These are phyloP conservation scores for Sinelater perroti DNA, from an alignment of 2,888 invertebrate genomes.

Conservation along the genomic window DNA sequence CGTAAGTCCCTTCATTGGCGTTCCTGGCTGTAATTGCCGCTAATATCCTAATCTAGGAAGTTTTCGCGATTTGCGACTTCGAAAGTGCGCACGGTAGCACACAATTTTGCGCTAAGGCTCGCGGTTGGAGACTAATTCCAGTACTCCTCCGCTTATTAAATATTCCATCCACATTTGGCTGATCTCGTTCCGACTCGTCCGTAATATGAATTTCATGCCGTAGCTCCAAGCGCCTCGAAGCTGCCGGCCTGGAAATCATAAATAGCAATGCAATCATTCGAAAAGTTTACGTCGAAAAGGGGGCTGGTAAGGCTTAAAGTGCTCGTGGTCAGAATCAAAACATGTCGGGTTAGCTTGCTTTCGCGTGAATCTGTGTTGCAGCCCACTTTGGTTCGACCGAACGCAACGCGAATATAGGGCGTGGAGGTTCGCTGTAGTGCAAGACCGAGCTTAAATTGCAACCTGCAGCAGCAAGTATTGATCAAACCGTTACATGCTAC, in stretches of 20 bases:
- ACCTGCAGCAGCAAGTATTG: constrained; percentile 32
- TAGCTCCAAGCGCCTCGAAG: constrained; percentile 18
- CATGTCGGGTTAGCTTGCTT: too few species aligned
- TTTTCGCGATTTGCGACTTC: background rate
- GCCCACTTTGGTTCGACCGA: too few species aligned
- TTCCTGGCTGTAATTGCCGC: background rate
- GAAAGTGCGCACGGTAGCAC: background rate
- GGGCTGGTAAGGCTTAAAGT: too few species aligned
- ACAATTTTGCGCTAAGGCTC: too few species aligned
- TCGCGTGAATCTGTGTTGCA: background rate
- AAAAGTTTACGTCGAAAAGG: constrained; percentile 14
- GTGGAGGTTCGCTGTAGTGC: constrained; percentile 34
- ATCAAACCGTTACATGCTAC: constrained; percentile 26
- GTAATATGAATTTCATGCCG: constrained; percentile 26
- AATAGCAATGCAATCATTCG: constrained; percentile 25
- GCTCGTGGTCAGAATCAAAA: too few species aligned
- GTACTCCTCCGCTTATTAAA: constrained; percentile 19
- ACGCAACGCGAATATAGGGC: constrained; percentile 31
- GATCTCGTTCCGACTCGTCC: constrained; percentile 25
- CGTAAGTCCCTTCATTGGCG: background rate
- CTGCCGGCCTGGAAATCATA: constrained; percentile 27
- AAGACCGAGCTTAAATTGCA: constrained; percentile 34
- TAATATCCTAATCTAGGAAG: background rate
- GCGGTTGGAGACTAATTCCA: constrained; percentile 21
- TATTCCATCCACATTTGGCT: constrained; percentile 30